phyloP scores from a whole-genome alignment of 2,797 vertebrate species.

The Artibeus lituratus region DNA sequence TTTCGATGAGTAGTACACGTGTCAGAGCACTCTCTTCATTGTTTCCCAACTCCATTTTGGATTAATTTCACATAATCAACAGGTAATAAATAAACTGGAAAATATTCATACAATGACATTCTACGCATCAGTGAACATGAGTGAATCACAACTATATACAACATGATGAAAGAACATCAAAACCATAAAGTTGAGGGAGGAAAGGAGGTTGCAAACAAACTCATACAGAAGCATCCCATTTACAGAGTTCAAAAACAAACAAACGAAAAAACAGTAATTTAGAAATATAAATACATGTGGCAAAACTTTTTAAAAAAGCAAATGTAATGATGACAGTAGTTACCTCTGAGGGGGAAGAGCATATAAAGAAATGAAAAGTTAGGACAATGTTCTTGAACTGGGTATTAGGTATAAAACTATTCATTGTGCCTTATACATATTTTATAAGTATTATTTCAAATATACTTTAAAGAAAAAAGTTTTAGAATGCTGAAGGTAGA shows the following conservation, averaged over 20 bases:
- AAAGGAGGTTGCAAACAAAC: conserved; percentile 14
- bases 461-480: not conserved
- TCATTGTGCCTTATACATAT: not conserved
- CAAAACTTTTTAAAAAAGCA: not conserved
- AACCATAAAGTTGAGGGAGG: not conserved
- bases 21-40: no score
- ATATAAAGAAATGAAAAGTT: not conserved
- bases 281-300: not conserved
- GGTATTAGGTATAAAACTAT: not conserved
- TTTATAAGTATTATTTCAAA: not conserved
- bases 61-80: not conserved
- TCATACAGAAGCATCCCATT: not conserved
- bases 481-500: not conserved
- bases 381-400: not conserved
- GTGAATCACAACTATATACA: not conserved
- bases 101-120: not conserved
- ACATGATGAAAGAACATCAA: not conserved
- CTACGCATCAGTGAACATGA: not conserved
- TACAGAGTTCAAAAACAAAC: not conserved
- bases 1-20: no score
- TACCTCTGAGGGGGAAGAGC: not conserved
- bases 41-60: not conserved
- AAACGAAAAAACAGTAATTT: not conserved
- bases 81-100: not conserved
- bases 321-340: not conserved